phyloP scores from a whole-genome alignment of 2,888 invertebrate species.

The Pteria penguin region DNA sequence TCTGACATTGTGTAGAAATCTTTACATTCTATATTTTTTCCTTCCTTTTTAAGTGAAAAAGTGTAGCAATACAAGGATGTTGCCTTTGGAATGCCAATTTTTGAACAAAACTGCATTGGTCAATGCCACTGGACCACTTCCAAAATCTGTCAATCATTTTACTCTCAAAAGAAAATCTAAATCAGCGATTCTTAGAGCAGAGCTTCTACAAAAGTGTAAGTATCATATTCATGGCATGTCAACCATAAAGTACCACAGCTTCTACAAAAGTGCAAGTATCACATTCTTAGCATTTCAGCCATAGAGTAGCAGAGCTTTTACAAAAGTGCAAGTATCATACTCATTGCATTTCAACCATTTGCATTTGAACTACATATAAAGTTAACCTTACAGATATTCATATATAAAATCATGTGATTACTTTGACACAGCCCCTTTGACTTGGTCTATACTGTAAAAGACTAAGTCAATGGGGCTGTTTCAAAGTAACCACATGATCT shows the following conservation, averaged over 20 bases:
- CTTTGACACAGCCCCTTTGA: no score
- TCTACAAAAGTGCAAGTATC: conserved; percentile 87
- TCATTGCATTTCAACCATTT: no score
- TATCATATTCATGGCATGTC: conserved; percentile 3
- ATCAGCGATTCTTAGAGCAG: conserved; percentile 93
- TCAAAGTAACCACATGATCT: no score
- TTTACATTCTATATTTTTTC: not conserved
- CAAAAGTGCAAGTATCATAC: conserved; percentile 85
- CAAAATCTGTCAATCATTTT: conserved; percentile 93
- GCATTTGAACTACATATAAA: no score
- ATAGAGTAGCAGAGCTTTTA: conserved; percentile 92
- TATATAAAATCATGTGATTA: no score
- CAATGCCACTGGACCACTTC: conserved; percentile 87
- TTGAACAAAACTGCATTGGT: conserved; percentile 94
- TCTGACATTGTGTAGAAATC: no score
- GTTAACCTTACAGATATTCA: no score
- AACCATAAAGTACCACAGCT: no score
- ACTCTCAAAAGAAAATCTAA: conserved; percentile 96
- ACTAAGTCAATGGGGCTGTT: no score
- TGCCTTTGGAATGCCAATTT: conserved; percentile 97
- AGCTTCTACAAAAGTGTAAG: conserved; percentile 91
- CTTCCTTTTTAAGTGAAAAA: conserved; percentile 74
- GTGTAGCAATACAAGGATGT: conserved; percentile 82
- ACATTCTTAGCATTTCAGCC: not conserved
- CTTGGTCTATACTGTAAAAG: no score